Evolutionary conservation across 2,113 vertebrate genomes (phyloP).

Genomic region (Oenanthe oenanthe): DNA sequence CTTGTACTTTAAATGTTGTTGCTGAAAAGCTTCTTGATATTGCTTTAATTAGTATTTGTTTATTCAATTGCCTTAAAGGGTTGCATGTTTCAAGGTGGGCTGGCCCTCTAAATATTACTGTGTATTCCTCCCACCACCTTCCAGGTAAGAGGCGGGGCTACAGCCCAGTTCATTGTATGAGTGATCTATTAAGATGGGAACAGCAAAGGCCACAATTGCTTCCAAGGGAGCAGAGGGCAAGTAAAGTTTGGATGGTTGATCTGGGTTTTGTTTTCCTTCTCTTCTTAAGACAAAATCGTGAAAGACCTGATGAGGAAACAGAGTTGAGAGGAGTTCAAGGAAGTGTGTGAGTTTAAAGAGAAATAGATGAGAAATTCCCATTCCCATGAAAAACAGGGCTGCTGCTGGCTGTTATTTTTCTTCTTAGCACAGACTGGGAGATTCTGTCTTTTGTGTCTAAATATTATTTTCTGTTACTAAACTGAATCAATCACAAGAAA

Average conservation of each 20-base stretch:
- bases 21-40: neutral
- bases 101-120: neutral
- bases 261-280: neutral
- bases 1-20: neutral
- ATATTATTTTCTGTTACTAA: neutral
- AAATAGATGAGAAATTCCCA: neutral
- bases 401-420: neutral
- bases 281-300: neutral
- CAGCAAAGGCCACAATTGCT: neutral
- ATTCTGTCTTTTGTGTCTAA: neutral
- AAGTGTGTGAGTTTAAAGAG: neutral
- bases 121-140: neutral
- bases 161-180: neutral
- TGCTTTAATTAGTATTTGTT: neutral
- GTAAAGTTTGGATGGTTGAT: neutral
- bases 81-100: neutral
- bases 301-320: neutral
- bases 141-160: neutral
- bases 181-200: neutral
- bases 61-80: neutral
- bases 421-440: neutral
- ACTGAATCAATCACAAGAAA: neutral
- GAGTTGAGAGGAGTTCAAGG: neutral
- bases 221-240: neutral
- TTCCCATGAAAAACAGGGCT: neutral